Conservation (phyloP, 2,797 vertebrate genomes). For the Lacerta viridis region DNA sequence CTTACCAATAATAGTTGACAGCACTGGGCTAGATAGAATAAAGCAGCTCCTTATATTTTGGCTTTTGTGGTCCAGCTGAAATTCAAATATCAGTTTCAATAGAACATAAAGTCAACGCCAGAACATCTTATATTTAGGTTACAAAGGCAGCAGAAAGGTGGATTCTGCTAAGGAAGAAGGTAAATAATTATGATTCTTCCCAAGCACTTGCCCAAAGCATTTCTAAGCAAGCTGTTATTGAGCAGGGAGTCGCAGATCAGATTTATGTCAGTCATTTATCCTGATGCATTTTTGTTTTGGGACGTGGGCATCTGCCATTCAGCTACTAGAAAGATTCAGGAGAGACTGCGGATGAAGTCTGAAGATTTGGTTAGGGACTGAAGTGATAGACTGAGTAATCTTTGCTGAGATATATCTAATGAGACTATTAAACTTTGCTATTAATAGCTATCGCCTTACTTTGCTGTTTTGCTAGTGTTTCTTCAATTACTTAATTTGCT, state of each 20-base stretch:
- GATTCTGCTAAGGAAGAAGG: not conserved
- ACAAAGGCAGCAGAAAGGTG: slow-evolving; percentile 33
- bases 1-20: not conserved
- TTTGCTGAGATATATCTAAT: slow-evolving; percentile 50
- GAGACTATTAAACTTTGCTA: slow-evolving; percentile 57
- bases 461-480: slow-evolving; percentile 62
- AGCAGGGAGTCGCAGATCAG: slow-evolving; percentile 9
- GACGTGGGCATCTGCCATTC: not conserved
- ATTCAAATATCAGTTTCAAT: slow-evolving; percentile 40
- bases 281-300: slow-evolving; percentile 28
- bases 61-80: slow-evolving; percentile 26
- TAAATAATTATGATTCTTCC: slow-evolving; percentile 34
- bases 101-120: slow-evolving; percentile 24
- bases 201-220: not conserved
- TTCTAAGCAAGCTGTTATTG: slow-evolving; percentile 6
- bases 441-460: slow-evolving; percentile 60
- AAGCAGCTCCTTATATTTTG: not conserved
- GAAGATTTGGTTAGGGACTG: slow-evolving; percentile 40
- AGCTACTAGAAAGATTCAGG: slow-evolving; percentile 37
- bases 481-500: slow-evolving; percentile 68
- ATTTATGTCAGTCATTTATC: slow-evolving; percentile 28
- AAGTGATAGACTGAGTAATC: slow-evolving; percentile 8
- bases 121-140: not conserved
- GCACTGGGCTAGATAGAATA: not conserved
- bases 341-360: slow-evolving; percentile 35